Evolutionary conservation across 2,113 vertebrate genomes (phyloP).

Genomic region (Pachycephala philippinensis): DNA sequence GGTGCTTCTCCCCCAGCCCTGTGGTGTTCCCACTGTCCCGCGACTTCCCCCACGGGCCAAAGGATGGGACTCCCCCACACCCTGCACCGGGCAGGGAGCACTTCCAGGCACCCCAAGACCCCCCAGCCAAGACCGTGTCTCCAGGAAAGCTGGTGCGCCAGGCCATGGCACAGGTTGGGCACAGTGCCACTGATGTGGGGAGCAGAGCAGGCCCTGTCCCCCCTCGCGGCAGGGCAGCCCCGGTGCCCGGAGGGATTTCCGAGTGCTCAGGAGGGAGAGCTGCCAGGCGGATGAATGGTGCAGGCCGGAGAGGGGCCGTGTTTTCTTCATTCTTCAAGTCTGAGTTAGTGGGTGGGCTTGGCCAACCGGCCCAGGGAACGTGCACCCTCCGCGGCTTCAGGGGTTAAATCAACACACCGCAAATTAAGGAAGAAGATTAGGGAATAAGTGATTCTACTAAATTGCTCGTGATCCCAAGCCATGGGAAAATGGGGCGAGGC

Average conservation of each 20-base stretch:
- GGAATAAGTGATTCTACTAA: slow-evolving; percentile 26
- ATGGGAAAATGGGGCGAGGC: background rate
- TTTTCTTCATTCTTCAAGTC: background rate
- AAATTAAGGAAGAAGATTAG: slow-evolving; percentile 31
- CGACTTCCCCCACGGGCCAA: accelerated
- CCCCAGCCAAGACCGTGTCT: accelerated
- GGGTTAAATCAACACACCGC: background rate
- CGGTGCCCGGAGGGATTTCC: accelerated
- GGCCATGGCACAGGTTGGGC: background rate
- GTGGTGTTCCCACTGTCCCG: background rate
- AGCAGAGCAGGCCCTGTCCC: background rate
- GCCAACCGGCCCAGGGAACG: accelerated
- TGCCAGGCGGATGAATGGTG: accelerated
- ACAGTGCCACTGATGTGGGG: accelerated
- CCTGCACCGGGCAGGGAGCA: accelerated
- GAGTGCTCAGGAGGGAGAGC: accelerated
- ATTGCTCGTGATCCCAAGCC: slow-evolving; percentile 18
- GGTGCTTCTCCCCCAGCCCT: background rate
- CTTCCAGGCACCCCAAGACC: accelerated
- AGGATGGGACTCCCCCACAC: background rate
- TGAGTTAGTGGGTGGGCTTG: accelerated
- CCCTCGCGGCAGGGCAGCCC: accelerated
- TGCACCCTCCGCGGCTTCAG: accelerated
- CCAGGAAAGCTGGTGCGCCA: accelerated
- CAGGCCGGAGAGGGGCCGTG: accelerated